These are phyloP conservation scores for Himalopsyche kuldschensis DNA, from an alignment of 2,888 invertebrate genomes.

Conservation along the genomic window DNA sequence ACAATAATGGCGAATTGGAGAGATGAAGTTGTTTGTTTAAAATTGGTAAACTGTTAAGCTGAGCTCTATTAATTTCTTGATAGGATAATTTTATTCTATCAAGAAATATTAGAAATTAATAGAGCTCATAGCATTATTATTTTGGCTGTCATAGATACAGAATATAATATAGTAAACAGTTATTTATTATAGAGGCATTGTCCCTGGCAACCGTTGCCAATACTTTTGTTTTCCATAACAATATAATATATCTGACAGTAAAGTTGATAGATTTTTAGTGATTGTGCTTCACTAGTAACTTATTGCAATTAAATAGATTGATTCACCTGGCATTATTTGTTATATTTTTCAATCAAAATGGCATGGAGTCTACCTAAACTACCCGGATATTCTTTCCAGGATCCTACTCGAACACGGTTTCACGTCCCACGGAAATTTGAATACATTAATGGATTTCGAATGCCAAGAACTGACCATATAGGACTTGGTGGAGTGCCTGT, in stretches of 20 bases:
- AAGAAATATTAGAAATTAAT: too few species aligned
- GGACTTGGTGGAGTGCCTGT: slow-evolving; percentile 65
- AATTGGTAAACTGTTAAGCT: too few species aligned
- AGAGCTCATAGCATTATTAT: too few species aligned
- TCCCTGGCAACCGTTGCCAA: neutral
- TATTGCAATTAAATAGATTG: neutral
- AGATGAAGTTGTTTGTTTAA: too few species aligned
- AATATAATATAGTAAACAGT: too few species aligned
- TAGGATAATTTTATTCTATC: too few species aligned
- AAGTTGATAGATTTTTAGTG: neutral
- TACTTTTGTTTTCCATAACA: neutral
- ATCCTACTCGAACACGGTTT: slow-evolving; percentile 65
- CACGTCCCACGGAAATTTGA: slow-evolving; percentile 66
- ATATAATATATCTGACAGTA: neutral
- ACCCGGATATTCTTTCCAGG: slow-evolving; percentile 68
- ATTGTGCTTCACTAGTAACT: neutral
- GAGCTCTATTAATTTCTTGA: too few species aligned
- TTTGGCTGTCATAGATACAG: too few species aligned
- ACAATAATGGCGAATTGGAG: too few species aligned
- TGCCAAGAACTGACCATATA: slow-evolving; percentile 56
- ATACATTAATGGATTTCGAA: slow-evolving; percentile 67
- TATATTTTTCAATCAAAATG: slow-evolving; percentile 44
- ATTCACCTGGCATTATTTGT: neutral
- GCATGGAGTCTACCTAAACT: slow-evolving; percentile 69
- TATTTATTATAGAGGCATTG: too few species aligned